These are phyloP conservation scores for Brachionichthys hirsutus DNA, from an alignment of 2,113 vertebrate species.

Conservation along the genomic window DNA sequence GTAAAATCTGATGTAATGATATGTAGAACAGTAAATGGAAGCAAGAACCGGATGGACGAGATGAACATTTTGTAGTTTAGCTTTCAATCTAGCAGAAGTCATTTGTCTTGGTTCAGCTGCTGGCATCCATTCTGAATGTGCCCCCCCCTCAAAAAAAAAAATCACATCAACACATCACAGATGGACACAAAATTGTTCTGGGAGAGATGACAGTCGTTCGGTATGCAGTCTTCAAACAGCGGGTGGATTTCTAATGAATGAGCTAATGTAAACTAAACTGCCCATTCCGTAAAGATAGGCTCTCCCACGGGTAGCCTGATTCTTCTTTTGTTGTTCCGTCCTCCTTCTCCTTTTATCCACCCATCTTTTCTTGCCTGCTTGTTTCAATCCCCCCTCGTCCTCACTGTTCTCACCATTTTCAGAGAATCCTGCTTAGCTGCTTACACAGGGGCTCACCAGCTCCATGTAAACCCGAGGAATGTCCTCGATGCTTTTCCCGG, in stretches of 20 bases:
- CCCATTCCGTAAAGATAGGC: conserved; percentile 24
- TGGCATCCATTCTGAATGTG: conserved; percentile 24
- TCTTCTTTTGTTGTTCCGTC: conserved; percentile 8
- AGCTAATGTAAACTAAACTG: conserved; percentile 58
- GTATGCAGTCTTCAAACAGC: conserved; percentile 40
- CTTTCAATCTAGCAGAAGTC: conserved; percentile 3
- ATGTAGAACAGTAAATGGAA: too few relatives aligned
- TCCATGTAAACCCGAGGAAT: conserved; percentile 68
- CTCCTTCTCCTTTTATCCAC: conserved; percentile 41
- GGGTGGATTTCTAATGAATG: conserved; percentile 40
- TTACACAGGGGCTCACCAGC: conserved; percentile 27
- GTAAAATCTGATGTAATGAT: too few relatives aligned
- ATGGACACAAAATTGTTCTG: conserved; percentile 42
- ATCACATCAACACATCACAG: conserved; percentile 60
- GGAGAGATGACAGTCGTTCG: conserved; percentile 29
- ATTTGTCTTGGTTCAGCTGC: conserved; percentile 17
- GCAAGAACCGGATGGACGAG: too few relatives aligned
- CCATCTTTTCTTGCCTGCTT: conserved; percentile 11
- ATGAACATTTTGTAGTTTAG: too few relatives aligned
- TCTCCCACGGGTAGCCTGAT: conserved; percentile 25
- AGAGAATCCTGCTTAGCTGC: conserved; percentile 23
- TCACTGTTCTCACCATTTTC: neutral
- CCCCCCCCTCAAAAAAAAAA: too few relatives aligned
- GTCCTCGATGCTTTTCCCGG: conserved; percentile 44
- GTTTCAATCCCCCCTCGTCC: neutral